Evolutionary conservation across 2,888 invertebrate species (phyloP), one percentile per base, ranked within the genome.

Genomic region (Drosophila greeni): DNA sequence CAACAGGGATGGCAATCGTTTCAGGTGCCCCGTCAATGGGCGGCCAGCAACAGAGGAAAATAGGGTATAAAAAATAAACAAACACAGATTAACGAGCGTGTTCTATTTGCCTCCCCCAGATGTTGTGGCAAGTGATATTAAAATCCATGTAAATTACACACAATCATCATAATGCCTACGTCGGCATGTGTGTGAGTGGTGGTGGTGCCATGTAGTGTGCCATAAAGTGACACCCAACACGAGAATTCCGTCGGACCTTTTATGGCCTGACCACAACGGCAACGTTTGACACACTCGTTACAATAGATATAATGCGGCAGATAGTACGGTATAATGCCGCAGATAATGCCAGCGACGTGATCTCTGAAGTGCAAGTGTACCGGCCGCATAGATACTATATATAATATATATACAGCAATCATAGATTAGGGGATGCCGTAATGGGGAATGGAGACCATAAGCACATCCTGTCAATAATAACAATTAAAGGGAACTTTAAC

Each of bases 111-210:
- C 49, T 55, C 64, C 49, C 61, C 73, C 29, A 49, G 24, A 37
- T 57, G 33, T 57, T 54, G 40, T 40, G 55, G 42, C 47, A 64
- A 62, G 62, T 68, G 66, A 64, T 74, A 77, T 77, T 70, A 80
- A 74, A 77, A 77, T 70, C 82, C 75, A 79, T 79, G 84, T 83
- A 83, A 79, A 79, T 83, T 83, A 81, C 84, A 75, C 64, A 69
- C 79, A 81, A 78, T 77, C 75, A 81, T 67, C 73, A 70, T 78
- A 61, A 70, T 67, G 65, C 37, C 66, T 53, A 33, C 57, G 58
- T 66, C 67, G 37, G 45, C 67, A 57, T 43, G 36, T 51, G 66
- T 70, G 57, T 60, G 49, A 36, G 55, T 45, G 45, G 49, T 56
- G 62, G 52, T 11, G 34, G 52, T 11, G 34, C 20, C 33, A n/a